Evolutionary conservation across 2,888 invertebrate species (phyloP), one percentile per base, ranked within the genome.

Genomic region (Drosophila robusta): DNA sequence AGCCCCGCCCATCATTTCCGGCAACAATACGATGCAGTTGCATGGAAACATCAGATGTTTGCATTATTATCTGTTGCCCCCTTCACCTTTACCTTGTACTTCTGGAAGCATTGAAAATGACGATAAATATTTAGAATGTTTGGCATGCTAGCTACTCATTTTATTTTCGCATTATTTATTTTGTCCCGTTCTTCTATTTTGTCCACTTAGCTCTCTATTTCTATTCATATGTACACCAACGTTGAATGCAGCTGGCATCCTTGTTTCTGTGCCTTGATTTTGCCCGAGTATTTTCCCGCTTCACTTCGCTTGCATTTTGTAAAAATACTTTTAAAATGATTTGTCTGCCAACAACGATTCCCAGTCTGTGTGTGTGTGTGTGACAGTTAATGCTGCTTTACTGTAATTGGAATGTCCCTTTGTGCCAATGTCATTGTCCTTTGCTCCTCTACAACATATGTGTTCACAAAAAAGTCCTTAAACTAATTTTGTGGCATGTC

Each of bases 401-500:
- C 69, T 76, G 76, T 81, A 85, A 85, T 81, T 85, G 86, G 74
- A 87, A 74, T 76, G 70, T 73, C 61, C 64, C 68, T 79, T 79
- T 85, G 74, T 70, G 69, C 50, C 60, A 50, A 65, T 47, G 50
- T 64, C 63, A 26, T 52, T 75, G 68, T 65, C 47, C 52, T 63
- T 55, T 61, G 51, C 18, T 24, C 55, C 57, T 39, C 39, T 64
- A 32, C 50, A 63, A 44, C 66, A 70, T 61, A 34, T 76, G 76
- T 56, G 49, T 58, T 49, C 58, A 65, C 55, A 68, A 80, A 80
- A 65, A 66, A 74, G 81, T 71, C 70, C 66, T 72, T 80, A 78
- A 85, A 86, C 87, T 87, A 87, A 89, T 88, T 88, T 87, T 87
- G 90, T 58, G 86, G 86, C 75, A 78, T 76, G 82, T 87, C 78